Evolutionary conservation across 1,140 invertebrate species (phyloP).

Genomic region (Acromyrmex heyeri): DNA sequence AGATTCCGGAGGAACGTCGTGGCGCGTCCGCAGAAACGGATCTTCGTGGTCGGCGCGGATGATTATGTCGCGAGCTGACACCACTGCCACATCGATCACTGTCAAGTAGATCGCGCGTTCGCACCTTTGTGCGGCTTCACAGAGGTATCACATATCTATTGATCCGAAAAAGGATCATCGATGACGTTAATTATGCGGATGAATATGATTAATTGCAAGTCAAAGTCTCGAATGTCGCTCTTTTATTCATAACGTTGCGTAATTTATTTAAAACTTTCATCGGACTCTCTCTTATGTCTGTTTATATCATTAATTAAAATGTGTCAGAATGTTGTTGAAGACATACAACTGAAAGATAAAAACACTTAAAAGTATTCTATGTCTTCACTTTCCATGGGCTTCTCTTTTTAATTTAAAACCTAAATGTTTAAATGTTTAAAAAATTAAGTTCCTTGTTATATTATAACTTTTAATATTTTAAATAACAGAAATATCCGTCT

Average conservation of each 20-base stretch:
- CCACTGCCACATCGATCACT: constrained; percentile 62
- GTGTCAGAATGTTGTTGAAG: not conserved
- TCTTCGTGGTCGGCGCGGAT: constrained; percentile 3
- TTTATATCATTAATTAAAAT: not conserved
- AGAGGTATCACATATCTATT: constrained; percentile 3
- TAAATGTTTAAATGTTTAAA: not conserved
- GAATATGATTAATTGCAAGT: constrained; percentile 28
- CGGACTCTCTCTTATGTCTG: not conserved
- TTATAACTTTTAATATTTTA: not conserved
- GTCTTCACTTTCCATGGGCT: not conserved
- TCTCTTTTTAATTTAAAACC: constrained; percentile 2
- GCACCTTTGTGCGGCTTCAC: not conserved
- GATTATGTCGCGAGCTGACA: constrained; percentile 13
- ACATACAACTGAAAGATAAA: not conserved
- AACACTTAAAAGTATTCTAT: not conserved
- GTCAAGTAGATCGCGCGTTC: constrained; percentile 49
- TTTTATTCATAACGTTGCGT: not conserved
- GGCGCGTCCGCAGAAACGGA: constrained; percentile 9
- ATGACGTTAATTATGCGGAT: not conserved
- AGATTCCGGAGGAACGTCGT: not conserved
- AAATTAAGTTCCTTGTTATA: not conserved
- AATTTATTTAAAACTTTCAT: not conserved
- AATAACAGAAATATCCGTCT: not conserved
- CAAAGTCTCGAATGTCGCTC: constrained; percentile 38
- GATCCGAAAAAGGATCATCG: constrained; percentile 5